These are phyloP conservation scores for Parelbella ahira DNA, from an alignment of 2,888 invertebrate species.

Conservation along the genomic window DNA sequence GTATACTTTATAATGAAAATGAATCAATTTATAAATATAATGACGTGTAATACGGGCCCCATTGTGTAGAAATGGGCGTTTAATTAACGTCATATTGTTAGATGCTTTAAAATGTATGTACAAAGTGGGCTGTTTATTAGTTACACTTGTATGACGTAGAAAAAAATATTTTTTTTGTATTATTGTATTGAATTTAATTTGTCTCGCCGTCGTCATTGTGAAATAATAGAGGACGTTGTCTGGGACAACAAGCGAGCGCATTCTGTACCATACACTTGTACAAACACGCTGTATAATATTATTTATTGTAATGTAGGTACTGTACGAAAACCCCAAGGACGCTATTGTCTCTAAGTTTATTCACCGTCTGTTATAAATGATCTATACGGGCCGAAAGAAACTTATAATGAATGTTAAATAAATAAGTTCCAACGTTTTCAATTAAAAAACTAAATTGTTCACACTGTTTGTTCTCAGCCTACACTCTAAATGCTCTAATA, in stretches of 20 bases:
- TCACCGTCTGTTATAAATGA: constrained; percentile 14
- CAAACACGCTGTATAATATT: constrained; percentile 38
- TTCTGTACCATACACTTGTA: constrained; percentile 40
- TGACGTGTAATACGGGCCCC: constrained; percentile 3
- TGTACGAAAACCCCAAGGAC: constrained; percentile 47
- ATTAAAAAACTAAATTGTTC: no score
- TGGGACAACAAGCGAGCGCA: constrained; percentile 19
- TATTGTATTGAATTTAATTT: constrained; percentile 15
- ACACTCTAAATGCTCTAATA: no score
- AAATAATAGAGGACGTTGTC: constrained; percentile 31
- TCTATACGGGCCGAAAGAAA: no score
- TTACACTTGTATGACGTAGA: constrained; percentile 5
- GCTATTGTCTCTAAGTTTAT: constrained; percentile 29
- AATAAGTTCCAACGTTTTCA: no score
- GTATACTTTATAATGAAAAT: no score
- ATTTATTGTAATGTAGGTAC: constrained; percentile 32
- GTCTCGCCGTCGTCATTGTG: constrained; percentile 27
- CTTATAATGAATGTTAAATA: no score
- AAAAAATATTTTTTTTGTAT: constrained; percentile 16
- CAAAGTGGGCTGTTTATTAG: no score
- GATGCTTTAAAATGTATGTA: no score
- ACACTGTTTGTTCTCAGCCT: no score
- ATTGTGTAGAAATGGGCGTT: constrained; percentile 4
- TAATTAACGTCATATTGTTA: background rate
- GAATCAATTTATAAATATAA: background rate